These are phyloP conservation scores for Morone chrysops DNA, from an alignment of 2,113 vertebrate genomes.

Conservation along the genomic window DNA sequence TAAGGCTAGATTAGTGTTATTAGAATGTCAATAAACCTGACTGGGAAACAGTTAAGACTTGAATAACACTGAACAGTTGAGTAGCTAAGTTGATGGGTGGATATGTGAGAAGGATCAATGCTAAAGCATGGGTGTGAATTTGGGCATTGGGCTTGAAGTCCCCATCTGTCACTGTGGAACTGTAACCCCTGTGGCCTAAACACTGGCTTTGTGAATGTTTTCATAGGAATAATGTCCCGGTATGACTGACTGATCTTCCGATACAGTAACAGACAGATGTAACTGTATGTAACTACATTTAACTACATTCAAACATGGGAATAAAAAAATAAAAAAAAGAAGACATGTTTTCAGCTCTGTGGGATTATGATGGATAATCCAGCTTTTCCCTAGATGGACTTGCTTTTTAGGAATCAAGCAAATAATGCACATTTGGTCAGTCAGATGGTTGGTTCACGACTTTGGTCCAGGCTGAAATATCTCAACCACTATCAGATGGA, in stretches of 20 bases:
- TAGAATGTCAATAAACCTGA: neutral
- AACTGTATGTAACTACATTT: conserved; percentile 8
- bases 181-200: conserved; percentile 15
- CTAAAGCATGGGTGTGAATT: conserved; percentile 8
- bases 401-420: conserved; percentile 33
- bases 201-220: conserved; percentile 7
- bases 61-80: conserved; percentile 1
- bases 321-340: neutral
- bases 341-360: conserved; percentile 6
- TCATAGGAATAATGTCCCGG: conserved; percentile 8
- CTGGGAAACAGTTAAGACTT: conserved; percentile 12
- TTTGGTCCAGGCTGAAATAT: neutral
- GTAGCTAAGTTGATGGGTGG: neutral
- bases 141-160: conserved; percentile 12
- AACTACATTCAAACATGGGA: neutral
- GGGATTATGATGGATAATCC: conserved; percentile 44
- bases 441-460: neutral
- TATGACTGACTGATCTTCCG: conserved; percentile 8
- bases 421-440: conserved; percentile 20
- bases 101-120: neutral
- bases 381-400: conserved; percentile 9
- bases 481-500: neutral
- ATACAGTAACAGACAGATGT: neutral
- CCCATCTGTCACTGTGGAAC: conserved; percentile 26
- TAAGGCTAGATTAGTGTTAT: conserved; percentile 2